These are phyloP conservation scores for Florisuga fusca DNA, from an alignment of 2,797 vertebrate species.

Conservation along the genomic window DNA sequence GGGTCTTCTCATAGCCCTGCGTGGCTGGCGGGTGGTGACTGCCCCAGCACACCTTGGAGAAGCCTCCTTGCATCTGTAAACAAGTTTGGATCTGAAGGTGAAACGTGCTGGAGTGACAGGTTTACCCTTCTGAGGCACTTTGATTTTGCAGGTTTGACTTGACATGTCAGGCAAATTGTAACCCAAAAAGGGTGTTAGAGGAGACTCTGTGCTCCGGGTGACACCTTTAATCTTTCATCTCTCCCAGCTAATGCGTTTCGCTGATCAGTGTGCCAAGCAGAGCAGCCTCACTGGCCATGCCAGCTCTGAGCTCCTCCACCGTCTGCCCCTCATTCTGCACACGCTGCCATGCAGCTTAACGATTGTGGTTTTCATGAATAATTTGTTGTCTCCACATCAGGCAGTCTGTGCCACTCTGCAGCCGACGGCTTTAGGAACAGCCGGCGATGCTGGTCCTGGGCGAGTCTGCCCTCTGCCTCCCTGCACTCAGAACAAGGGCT, in stretches of 20 bases:
- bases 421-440: neutral
- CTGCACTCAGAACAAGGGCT: neutral
- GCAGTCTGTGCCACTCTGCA: conserved; percentile 38
- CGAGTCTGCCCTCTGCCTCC: neutral
- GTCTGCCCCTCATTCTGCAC: conserved; percentile 25
- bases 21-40: neutral
- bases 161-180: neutral
- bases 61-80: neutral
- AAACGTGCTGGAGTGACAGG: neutral
- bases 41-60: neutral
- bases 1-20: neutral
- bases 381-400: conserved; percentile 54
- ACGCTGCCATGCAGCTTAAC: conserved; percentile 37
- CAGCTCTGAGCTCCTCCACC: conserved; percentile 21
- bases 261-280: conserved; percentile 50
- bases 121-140: conserved; percentile 47
- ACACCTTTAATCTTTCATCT: conserved; percentile 64
- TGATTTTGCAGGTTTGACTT: conserved; percentile 31
- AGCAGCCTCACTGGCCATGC: neutral
- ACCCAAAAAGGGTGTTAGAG: conserved; percentile 16
- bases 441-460: fast-evolving
- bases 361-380: conserved; percentile 60
- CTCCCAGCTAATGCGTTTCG: neutral
- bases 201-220: neutral
- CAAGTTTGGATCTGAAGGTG: neutral